A percentile compares a stretch with the other conserved stretches of the same genome.
phyloP scores from a whole-genome alignment of 2,888 invertebrate species.

The Mesodorylaimus sp. region DNA sequence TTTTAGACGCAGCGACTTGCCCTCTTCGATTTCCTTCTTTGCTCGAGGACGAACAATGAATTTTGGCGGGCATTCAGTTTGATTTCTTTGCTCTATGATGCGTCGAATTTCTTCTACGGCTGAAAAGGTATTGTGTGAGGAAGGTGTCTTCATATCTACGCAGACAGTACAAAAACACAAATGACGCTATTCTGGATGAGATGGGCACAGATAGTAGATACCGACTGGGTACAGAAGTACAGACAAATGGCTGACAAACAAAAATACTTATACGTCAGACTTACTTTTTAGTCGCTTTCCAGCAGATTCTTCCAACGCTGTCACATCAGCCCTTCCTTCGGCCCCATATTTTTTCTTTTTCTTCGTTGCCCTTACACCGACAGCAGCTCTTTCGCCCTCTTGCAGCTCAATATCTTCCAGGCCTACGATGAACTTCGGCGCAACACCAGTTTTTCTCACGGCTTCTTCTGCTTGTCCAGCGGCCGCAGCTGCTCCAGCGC shows the following conservation, averaged over 20 bases:
- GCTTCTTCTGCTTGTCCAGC: not conserved
- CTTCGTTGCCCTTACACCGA: conserved; percentile 16
- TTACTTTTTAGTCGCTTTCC: too few species aligned
- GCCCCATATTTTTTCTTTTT: not conserved
- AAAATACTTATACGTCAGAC: too few species aligned
- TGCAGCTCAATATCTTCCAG: conserved; percentile 25
- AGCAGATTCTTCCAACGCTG: too few species aligned
- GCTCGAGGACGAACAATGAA: conserved; percentile 20
- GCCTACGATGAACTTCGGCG: conserved; percentile 13
- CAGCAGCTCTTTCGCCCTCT: conserved; percentile 24
- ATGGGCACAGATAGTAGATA: too few species aligned
- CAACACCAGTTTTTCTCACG: not conserved
- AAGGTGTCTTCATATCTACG: too few species aligned
- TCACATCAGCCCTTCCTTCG: not conserved
- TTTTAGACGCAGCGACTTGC: conserved; percentile 25
- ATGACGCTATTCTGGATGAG: too few species aligned
- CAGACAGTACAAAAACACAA: too few species aligned
- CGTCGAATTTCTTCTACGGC: conserved; percentile 23
- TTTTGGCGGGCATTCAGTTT: conserved; percentile 21
- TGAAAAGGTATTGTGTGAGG: conserved; percentile 6
- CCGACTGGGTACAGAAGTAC: too few species aligned
- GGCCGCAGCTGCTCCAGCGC: not conserved
- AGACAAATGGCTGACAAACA: too few species aligned
- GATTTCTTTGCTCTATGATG: conserved; percentile 15
- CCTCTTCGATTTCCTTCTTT: conserved; percentile 20